Evolutionary conservation across 2,797 vertebrate genomes (phyloP).

Genomic region (Paedocypris micromegethes): DNA sequence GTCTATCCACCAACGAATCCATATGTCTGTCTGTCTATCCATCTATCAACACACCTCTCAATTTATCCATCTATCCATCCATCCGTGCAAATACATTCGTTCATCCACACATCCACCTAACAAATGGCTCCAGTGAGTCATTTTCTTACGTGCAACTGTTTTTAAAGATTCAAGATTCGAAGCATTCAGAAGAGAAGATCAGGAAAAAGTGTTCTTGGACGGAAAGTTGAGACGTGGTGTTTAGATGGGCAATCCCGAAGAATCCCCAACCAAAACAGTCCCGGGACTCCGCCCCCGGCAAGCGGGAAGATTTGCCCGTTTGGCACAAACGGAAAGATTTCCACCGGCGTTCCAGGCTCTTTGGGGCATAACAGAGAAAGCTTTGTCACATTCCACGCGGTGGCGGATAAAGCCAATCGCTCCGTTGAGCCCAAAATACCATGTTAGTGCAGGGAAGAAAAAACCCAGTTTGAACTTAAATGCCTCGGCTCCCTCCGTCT

Average conservation of each 20-base stretch:
- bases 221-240: no score
- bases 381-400: slow-evolving; percentile 48
- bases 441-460: slow-evolving; percentile 39
- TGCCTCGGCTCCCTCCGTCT: slow-evolving; percentile 49
- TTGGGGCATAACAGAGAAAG: slow-evolving; percentile 41
- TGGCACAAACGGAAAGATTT: slow-evolving; percentile 19
- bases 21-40: no score
- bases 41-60: no score
- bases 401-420: slow-evolving; percentile 41
- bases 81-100: no score
- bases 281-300: slow-evolving; percentile 44
- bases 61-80: no score
- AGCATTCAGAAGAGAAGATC: no score
- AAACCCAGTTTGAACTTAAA: slow-evolving; percentile 54
- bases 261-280: slow-evolving; percentile 42
- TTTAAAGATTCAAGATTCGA: no score
- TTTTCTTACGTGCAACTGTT: no score
- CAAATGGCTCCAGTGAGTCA: no score
- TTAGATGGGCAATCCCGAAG: slow-evolving; percentile 4
- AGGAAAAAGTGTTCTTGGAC: no score
- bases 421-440: slow-evolving; percentile 32
- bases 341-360: slow-evolving; percentile 12
- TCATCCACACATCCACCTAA: no score
- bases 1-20: no score
- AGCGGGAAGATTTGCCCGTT: slow-evolving; percentile 41